phyloP scores from a whole-genome alignment of 2,888 invertebrate genomes.

The Byasa hedistus region DNA sequence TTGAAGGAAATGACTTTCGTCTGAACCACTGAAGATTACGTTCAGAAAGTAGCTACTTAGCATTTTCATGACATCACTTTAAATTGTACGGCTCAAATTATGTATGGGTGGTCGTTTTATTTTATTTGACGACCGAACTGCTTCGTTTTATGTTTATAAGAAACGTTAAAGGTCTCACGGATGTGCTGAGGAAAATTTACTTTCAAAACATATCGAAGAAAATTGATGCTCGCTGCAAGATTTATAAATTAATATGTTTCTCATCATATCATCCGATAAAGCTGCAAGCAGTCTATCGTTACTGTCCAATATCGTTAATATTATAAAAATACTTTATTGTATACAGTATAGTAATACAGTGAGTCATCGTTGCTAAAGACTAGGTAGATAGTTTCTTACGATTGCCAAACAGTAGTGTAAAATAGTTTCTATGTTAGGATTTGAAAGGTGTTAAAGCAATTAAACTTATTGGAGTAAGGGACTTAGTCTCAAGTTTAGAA shows the following conservation, averaged over 20 bases:
- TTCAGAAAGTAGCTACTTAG: slow-evolving; percentile 9
- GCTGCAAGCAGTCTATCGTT: not conserved
- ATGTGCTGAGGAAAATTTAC: not conserved
- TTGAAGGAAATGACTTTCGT: slow-evolving; percentile 5
- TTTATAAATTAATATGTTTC: slow-evolving; percentile 25
- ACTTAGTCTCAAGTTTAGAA: too few relatives aligned
- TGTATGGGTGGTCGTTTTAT: slow-evolving; percentile 16
- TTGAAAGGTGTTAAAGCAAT: too few relatives aligned
- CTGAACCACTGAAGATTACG: slow-evolving; percentile 4
- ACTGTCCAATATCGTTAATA: too few relatives aligned
- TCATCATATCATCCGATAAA: slow-evolving; percentile 18
- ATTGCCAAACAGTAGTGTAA: too few relatives aligned
- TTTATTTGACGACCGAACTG: slow-evolving; percentile 12
- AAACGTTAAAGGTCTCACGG: not conserved
- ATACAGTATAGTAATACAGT: too few relatives aligned
- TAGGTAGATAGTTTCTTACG: too few relatives aligned
- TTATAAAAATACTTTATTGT: too few relatives aligned
- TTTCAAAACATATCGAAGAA: slow-evolving; percentile 26
- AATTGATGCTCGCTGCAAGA: slow-evolving; percentile 20
- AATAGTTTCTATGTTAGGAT: too few relatives aligned
- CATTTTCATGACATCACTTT: slow-evolving; percentile 25
- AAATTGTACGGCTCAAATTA: slow-evolving; percentile 21
- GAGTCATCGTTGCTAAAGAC: too few relatives aligned
- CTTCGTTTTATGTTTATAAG: slow-evolving; percentile 1
- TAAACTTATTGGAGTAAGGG: too few relatives aligned